Evolutionary conservation across 2,797 vertebrate species (phyloP).

Genomic region (Echeneis naucrates): DNA sequence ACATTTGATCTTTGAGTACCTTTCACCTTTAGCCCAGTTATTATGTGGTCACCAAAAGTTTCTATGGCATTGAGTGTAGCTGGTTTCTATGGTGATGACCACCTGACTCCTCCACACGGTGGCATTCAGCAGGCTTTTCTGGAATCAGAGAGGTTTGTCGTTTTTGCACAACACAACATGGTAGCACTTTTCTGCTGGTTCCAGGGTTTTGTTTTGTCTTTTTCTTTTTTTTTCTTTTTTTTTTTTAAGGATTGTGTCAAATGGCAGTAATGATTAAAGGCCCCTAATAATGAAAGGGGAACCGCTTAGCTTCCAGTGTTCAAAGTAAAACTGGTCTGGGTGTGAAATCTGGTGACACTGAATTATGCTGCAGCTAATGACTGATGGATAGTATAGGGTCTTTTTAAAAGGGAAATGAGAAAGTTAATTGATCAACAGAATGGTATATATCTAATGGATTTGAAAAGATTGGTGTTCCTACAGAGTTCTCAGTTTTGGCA

Average conservation of each 20-base stretch:
- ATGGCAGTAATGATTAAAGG: conserved; percentile 21
- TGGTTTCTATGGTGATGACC: conserved; percentile 82
- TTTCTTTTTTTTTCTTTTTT: not conserved
- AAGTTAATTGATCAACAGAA: not conserved
- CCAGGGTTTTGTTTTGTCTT: conserved; percentile 2
- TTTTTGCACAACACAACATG: conserved; percentile 46
- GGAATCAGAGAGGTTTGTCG: conserved; percentile 73
- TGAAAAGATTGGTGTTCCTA: not conserved
- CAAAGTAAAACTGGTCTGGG: not conserved
- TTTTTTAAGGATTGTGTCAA: conserved; percentile 16
- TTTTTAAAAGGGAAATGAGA: not conserved
- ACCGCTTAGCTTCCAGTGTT: conserved; percentile 1
- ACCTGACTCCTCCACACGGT: conserved; percentile 82
- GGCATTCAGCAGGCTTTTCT: conserved; percentile 83
- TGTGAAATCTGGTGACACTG: not conserved
- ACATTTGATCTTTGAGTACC: conserved; percentile 27
- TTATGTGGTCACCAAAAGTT: conserved; percentile 65
- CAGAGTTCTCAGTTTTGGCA: not conserved
- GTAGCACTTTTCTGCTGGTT: conserved; percentile 45
- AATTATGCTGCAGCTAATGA: not conserved
- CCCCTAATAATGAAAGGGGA: conserved; percentile 1
- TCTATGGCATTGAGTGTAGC: conserved; percentile 71
- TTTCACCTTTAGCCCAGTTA: conserved; percentile 79
- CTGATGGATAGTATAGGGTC: not conserved
- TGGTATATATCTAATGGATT: not conserved